Percentiles rank a stretch among this genome's conserved stretches.
phyloP scores from a whole-genome alignment of 23 tunicate genomes.

The Styela plicata region DNA sequence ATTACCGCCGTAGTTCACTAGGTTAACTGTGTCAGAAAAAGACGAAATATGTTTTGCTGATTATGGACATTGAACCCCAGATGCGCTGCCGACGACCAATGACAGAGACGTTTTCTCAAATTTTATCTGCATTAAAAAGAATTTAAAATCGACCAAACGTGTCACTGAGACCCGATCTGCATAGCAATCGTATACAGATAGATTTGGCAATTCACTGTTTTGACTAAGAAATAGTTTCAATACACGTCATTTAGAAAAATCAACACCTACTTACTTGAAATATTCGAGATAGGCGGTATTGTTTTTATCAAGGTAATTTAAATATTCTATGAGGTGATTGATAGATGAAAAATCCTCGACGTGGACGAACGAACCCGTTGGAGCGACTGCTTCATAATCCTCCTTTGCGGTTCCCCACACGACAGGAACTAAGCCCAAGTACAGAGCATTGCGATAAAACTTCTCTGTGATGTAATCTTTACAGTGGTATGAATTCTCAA shows the following conservation, averaged over 20 bases:
- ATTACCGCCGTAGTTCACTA: no score
- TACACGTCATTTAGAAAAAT: not conserved
- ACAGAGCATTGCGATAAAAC: conserved; percentile 26
- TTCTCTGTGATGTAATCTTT: conserved; percentile 36
- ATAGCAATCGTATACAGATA: not conserved
- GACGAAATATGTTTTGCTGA: no score
- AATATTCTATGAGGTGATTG: conserved; percentile 2
- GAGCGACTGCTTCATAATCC: conserved; percentile 23
- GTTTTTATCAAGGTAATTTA: conserved; percentile 19
- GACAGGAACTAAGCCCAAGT: conserved; percentile 26
- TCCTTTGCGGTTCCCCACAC: conserved; percentile 25
- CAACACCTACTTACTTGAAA: conserved; percentile 27
- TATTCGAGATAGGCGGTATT: conserved; percentile 18
- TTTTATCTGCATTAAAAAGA: no score
- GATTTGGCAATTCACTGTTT: no score
- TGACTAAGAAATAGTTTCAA: not conserved
- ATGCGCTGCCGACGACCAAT: no score
- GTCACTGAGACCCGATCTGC: not conserved
- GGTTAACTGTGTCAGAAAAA: no score
- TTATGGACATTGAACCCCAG: no score
- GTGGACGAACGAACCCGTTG: conserved; percentile 12
- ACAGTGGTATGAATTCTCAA: conserved; percentile 45
- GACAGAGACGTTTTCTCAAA: no score
- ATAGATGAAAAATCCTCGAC: conserved; percentile 6
- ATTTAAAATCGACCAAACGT: no score